phyloP scores from a whole-genome alignment of 2,888 invertebrate species.

The Erebia ligea region DNA sequence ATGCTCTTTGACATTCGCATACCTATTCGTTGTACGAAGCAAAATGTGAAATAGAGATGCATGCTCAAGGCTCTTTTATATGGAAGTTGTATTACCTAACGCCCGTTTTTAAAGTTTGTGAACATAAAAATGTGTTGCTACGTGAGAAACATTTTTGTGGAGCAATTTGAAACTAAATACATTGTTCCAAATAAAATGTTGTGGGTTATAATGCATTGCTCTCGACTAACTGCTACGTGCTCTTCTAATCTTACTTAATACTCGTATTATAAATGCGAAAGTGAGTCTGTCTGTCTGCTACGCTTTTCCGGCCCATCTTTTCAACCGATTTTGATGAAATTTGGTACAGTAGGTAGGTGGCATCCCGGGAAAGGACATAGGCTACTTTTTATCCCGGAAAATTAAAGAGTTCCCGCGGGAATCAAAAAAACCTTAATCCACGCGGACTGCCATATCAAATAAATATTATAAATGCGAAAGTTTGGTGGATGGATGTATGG shows the following conservation, averaged over 20 bases:
- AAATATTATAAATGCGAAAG: no score
- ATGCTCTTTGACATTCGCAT: constrained; percentile 5
- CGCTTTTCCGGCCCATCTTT: no score
- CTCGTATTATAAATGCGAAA: no score
- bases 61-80: constrained; percentile 39
- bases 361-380: no score
- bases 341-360: no score
- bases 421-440: no score
- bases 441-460: no score
- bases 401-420: no score
- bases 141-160: constrained; percentile 34
- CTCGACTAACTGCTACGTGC: background rate
- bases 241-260: background rate
- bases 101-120: constrained; percentile 42
- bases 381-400: no score
- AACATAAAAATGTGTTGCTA: constrained; percentile 36
- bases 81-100: constrained; percentile 37
- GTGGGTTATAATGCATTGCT: constrained; percentile 1
- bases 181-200: constrained; percentile 32
- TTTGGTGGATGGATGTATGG: no score
- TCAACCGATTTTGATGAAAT: no score
- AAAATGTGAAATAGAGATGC: constrained; percentile 31
- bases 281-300: no score
- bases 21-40: background rate
- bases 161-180: constrained; percentile 32